These are phyloP conservation scores for Danaus plexippus DNA, from an alignment of 1,140 invertebrate genomes.

Conservation along the genomic window DNA sequence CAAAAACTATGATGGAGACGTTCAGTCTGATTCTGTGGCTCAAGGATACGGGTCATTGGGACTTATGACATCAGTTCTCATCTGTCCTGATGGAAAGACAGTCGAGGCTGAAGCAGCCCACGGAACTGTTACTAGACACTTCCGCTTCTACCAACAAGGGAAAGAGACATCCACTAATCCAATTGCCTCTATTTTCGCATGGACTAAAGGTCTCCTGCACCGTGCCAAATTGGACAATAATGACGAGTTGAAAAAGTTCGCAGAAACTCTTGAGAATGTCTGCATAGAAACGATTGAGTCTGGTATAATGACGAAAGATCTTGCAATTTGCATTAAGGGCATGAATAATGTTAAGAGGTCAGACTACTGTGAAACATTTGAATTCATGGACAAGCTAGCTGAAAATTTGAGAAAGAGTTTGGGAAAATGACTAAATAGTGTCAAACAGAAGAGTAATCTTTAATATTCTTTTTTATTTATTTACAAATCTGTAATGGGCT, in stretches of 20 bases:
- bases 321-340: constrained; percentile 98
- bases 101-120: constrained; percentile 98
- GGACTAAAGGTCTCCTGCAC: constrained; percentile 93
- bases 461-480: constrained; percentile 36
- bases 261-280: constrained; percentile 88
- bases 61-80: constrained; percentile 95
- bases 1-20: constrained; percentile 99
- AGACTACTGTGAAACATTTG: constrained; percentile 98
- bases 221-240: constrained; percentile 95
- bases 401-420: constrained; percentile 87
- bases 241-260: constrained; percentile 80
- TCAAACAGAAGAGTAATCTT: constrained; percentile 37
- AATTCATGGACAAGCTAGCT: constrained; percentile 96
- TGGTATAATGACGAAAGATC: constrained; percentile 98
- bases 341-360: constrained; percentile 84
- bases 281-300: constrained; percentile 96
- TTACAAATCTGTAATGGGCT: constrained; percentile 27
- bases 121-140: constrained; percentile 97
- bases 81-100: constrained; percentile 97
- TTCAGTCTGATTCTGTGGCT: constrained; percentile 97
- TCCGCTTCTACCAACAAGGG: constrained; percentile 92
- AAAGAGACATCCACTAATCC: constrained; percentile 98
- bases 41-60: constrained; percentile 95
- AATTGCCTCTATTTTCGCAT: constrained; percentile 99
- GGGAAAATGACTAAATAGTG: constrained; percentile 46